A percentile compares a stretch with the other conserved stretches of the same genome.
phyloP scores from a whole-genome alignment of 1,140 invertebrate species.

The Aphaenogaster floridana region DNA sequence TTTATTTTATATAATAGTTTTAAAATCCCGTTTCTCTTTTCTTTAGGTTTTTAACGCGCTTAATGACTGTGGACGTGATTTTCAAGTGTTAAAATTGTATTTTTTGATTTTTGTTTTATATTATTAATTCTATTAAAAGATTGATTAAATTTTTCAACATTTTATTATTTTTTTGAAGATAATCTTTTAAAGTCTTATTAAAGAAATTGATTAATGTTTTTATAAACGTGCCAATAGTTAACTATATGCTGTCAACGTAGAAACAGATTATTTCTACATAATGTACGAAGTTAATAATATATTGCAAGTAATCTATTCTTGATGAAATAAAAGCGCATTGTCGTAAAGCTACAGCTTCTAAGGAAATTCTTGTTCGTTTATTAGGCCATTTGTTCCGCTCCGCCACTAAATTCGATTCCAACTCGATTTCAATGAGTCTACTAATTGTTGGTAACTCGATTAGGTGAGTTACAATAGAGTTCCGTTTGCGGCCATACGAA shows the following conservation, averaged over 20 bases:
- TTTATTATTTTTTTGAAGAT: background rate
- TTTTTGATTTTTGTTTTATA: background rate
- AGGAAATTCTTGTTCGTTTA: slow-evolving; percentile 41
- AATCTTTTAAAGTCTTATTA: background rate
- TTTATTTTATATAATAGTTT: slow-evolving; percentile 2
- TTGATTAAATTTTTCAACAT: background rate
- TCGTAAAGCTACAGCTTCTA: background rate
- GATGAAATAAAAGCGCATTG: background rate
- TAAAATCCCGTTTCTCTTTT: background rate
- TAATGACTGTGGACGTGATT: background rate
- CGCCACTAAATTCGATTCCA: slow-evolving; percentile 29
- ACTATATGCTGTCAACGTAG: background rate
- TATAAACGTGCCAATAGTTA: background rate
- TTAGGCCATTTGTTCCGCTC: slow-evolving; percentile 29
- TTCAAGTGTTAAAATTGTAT: background rate
- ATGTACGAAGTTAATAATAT: background rate
- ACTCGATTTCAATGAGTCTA: slow-evolving; percentile 44
- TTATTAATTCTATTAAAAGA: background rate
- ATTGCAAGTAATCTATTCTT: background rate
- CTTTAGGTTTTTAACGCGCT: background rate
- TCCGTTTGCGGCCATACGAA: slow-evolving; percentile 1
- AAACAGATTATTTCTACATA: background rate
- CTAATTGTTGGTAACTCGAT: slow-evolving; percentile 54
- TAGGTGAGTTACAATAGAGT: slow-evolving; percentile 34
- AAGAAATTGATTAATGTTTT: background rate